Conservation (phyloP, 2,113 vertebrate genomes). For the Dasypus novemcinctus region DNA sequence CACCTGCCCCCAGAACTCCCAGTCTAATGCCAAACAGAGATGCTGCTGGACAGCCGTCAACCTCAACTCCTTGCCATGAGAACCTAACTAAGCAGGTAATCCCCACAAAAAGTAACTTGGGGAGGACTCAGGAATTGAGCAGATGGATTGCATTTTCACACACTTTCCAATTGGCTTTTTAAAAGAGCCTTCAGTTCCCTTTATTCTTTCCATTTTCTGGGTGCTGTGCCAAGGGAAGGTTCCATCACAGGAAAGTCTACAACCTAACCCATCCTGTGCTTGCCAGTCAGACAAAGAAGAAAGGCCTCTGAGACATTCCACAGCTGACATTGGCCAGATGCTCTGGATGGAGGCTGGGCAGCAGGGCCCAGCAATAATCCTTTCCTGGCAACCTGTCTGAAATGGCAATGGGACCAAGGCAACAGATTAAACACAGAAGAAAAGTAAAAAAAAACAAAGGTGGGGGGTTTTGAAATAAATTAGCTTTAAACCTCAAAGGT, state of each 20-base stretch:
- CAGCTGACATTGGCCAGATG: constrained; percentile 16
- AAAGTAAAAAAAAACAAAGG: constrained; percentile 46
- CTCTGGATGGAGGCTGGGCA: constrained; percentile 37
- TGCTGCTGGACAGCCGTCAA: not conserved
- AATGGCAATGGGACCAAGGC: constrained; percentile 68
- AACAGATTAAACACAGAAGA: constrained; percentile 76
- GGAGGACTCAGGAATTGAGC: not conserved
- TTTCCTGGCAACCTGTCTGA: constrained; percentile 74
- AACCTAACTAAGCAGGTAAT: constrained; percentile 10
- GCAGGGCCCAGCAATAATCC: not conserved
- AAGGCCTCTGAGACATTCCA: constrained; percentile 34
- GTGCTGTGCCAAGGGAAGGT: not conserved
- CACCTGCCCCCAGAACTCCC: not conserved
- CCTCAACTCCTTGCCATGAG: not conserved
- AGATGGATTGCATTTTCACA: not conserved
- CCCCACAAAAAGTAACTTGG: not conserved
- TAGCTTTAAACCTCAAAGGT: constrained; percentile 73
- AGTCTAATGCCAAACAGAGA: constrained; percentile 6
- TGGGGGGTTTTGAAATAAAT: constrained; percentile 71
- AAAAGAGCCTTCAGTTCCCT: not conserved
- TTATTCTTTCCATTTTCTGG: constrained; percentile 2
- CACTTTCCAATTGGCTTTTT: not conserved
- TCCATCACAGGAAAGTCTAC: not conserved
- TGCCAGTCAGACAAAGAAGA: constrained; percentile 46
- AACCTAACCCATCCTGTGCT: not conserved